phyloP scores from a whole-genome alignment of 2,888 invertebrate species.

The Drosophila merina region DNA sequence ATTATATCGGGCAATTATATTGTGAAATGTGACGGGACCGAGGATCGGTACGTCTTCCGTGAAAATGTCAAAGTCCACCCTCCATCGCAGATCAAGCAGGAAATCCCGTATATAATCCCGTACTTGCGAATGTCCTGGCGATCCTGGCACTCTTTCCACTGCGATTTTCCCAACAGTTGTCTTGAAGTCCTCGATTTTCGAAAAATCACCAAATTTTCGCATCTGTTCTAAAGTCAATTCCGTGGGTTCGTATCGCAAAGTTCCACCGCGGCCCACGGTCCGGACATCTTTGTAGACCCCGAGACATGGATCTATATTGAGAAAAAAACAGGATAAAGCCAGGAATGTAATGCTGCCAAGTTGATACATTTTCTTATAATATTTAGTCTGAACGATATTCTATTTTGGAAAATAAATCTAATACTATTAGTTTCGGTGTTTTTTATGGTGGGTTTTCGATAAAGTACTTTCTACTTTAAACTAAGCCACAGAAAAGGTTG shows the following conservation, averaged over 20 bases:
- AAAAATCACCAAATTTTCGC: constrained; percentile 85
- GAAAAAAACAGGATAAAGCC: background rate
- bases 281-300: background rate
- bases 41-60: constrained; percentile 86
- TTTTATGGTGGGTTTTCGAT: no score
- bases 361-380: constrained; percentile 8
- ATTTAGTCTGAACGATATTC: no score
- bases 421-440: background rate
- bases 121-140: constrained; percentile 88
- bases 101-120: constrained; percentile 86
- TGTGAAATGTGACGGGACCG: constrained; percentile 88
- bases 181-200: constrained; percentile 87
- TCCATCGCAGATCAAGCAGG: constrained; percentile 89
- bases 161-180: constrained; percentile 89
- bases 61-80: constrained; percentile 89
- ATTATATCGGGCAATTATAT: constrained; percentile 89
- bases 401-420: background rate
- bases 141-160: constrained; percentile 92
- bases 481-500: no score
- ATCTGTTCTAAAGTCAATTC: constrained; percentile 86
- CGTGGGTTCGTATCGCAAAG: constrained; percentile 83
- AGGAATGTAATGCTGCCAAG: background rate
- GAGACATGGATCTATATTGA: background rate
- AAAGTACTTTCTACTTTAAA: no score
- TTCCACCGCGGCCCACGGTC: background rate